Conservation (phyloP, 2,797 vertebrate genomes). For the Parambassis ranga region DNA sequence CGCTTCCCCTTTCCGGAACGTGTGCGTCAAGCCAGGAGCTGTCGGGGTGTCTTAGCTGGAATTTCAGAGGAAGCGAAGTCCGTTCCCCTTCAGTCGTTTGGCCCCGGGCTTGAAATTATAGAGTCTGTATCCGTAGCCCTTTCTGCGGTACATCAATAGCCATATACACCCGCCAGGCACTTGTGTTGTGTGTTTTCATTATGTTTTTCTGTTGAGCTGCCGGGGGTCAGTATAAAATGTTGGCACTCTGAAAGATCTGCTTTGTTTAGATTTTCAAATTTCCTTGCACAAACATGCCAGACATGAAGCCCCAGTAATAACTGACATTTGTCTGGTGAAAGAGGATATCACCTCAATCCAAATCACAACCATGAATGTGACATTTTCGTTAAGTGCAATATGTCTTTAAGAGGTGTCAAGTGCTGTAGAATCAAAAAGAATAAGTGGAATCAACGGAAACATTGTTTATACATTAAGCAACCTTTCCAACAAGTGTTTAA, state of each 20-base stretch:
- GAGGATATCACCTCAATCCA: conserved; percentile 11
- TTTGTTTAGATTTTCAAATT: conserved; percentile 52
- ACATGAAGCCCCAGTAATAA: conserved; percentile 17
- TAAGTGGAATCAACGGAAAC: no score
- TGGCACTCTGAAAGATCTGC: conserved; percentile 12
- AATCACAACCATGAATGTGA: conserved; percentile 4
- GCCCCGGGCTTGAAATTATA: conserved; percentile 64
- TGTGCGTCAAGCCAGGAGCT: conserved; percentile 57
- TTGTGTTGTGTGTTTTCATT: conserved; percentile 54
- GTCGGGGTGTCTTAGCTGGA: conserved; percentile 63
- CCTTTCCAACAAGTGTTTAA: not conserved
- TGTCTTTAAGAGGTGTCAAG: not conserved
- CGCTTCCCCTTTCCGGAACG: conserved; percentile 50
- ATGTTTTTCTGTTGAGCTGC: conserved; percentile 37
- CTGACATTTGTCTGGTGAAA: conserved; percentile 23
- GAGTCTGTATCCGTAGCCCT: conserved; percentile 54
- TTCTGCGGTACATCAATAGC: conserved; percentile 43
- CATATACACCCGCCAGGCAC: conserved; percentile 33
- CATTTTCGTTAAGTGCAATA: not conserved
- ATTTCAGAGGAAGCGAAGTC: conserved; percentile 71
- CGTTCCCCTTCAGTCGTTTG: conserved; percentile 69
- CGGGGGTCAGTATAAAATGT: conserved; percentile 43
- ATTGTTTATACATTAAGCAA: not conserved
- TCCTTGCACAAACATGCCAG: conserved; percentile 20
- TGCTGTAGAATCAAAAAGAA: not conserved